phyloP scores from a whole-genome alignment of 2,113 vertebrate genomes.

The Spea bombifrons region DNA sequence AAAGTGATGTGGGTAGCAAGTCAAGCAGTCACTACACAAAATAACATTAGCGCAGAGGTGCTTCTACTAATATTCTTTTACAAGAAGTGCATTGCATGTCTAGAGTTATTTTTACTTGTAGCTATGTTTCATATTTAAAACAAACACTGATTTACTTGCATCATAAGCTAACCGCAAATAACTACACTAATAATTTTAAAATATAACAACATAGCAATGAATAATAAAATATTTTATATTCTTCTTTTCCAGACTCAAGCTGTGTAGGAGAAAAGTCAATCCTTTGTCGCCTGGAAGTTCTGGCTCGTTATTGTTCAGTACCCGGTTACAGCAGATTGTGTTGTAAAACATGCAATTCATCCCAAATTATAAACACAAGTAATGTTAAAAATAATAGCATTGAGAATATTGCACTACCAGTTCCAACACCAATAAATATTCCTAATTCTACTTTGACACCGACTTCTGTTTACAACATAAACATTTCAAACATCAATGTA shows the following conservation, averaged over 20 bases:
- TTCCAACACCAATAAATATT: conserved; percentile 43
- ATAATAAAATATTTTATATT: conserved; percentile 60
- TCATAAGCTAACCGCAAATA: no score
- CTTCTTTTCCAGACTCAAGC: conserved; percentile 82
- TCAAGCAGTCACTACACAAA: no score
- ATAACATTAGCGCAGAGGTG: no score
- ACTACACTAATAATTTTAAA: no score
- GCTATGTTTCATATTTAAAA: not conserved
- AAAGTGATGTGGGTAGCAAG: no score
- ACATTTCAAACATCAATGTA: conserved; percentile 50
- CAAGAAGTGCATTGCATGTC: no score
- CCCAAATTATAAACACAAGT: conserved; percentile 36
- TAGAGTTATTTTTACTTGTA: not conserved
- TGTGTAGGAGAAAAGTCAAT: conserved; percentile 91
- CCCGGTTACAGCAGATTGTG: conserved; percentile 85
- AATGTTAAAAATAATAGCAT: conserved; percentile 59
- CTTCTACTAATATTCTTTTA: no score
- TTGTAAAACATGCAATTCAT: conserved; percentile 81
- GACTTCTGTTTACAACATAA: conserved; percentile 43
- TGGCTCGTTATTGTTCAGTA: conserved; percentile 85
- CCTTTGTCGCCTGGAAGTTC: conserved; percentile 87
- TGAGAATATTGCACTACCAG: conserved; percentile 55
- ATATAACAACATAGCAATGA: not conserved
- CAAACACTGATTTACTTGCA: not conserved
- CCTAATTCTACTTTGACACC: conserved; percentile 26